phyloP scores from a whole-genome alignment of 2,113 vertebrate species.

The Scalopus aquaticus region DNA sequence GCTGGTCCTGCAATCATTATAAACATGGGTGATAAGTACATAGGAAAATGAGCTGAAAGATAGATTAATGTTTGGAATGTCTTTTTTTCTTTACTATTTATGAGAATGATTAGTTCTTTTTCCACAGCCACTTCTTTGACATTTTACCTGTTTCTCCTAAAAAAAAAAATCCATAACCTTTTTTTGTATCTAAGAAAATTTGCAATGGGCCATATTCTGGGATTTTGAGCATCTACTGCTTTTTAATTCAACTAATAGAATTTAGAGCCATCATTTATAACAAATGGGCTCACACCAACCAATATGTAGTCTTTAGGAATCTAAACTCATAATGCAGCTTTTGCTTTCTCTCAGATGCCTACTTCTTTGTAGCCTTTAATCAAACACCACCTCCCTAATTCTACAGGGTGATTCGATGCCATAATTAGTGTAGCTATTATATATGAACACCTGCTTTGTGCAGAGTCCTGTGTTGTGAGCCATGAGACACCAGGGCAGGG shows the following conservation, averaged over 20 bases:
- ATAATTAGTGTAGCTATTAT: not conserved
- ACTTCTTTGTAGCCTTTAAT: not conserved
- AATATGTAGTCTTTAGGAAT: not conserved
- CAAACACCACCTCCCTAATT: not conserved
- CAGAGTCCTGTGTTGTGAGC: accelerated
- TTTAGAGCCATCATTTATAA: not conserved
- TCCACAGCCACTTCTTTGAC: not conserved
- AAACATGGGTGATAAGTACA: not conserved
- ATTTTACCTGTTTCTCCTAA: not conserved
- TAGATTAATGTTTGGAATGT: not conserved
- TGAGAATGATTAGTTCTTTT: not conserved
- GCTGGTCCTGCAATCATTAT: not conserved
- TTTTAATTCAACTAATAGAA: not conserved
- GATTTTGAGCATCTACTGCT: not conserved
- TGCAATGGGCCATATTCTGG: not conserved
- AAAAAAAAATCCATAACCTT: not conserved
- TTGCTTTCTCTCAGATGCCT: not conserved
- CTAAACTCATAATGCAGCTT: not conserved
- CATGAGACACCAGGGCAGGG: not conserved
- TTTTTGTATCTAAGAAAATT: not conserved
- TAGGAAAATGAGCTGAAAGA: not conserved
- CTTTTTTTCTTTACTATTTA: not conserved
- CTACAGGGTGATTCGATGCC: not conserved
- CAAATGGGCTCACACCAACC: not conserved
- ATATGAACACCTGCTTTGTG: not conserved